Conservation (phyloP, 2,888 invertebrate species). For the Cantharis lateralis region DNA sequence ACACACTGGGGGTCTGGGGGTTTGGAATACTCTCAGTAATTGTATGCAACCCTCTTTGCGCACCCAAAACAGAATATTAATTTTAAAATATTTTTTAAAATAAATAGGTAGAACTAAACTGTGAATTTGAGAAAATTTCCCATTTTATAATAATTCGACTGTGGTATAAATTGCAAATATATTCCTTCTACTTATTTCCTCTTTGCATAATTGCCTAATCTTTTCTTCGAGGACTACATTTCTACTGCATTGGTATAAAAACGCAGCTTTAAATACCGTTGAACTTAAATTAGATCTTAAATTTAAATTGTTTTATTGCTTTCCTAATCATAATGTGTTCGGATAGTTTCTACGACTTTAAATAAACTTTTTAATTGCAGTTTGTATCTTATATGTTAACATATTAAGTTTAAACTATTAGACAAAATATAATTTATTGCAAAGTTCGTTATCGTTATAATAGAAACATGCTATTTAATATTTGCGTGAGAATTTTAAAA, state of each 20-base stretch:
- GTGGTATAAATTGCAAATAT: conserved; percentile 23
- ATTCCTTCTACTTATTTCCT: conserved; percentile 23
- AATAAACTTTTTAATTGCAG: not conserved
- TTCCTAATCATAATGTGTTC: conserved; percentile 18
- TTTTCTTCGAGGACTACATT: conserved; percentile 22
- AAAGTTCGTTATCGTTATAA: not conserved
- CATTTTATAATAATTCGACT: conserved; percentile 9
- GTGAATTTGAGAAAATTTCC: conserved; percentile 1
- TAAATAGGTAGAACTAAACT: too few species aligned
- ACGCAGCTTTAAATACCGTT: conserved; percentile 23
- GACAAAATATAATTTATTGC: not conserved
- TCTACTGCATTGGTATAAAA: conserved; percentile 25
- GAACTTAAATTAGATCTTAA: conserved; percentile 23
- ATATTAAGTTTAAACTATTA: not conserved
- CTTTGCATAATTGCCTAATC: conserved; percentile 29
- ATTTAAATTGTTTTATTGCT: conserved; percentile 18
- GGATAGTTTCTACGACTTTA: conserved; percentile 18
- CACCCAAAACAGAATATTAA: too few species aligned
- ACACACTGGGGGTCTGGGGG: too few species aligned
- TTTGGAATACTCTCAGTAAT: too few species aligned
- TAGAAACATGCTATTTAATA: not conserved
- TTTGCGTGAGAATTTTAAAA: not conserved
- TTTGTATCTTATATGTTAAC: not conserved
- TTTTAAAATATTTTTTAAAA: too few species aligned
- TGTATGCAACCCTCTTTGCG: too few species aligned